Base-by-base conservation (phyloP, 2,888 invertebrate genomes). In the Cataglyphis cursor region DNA sequence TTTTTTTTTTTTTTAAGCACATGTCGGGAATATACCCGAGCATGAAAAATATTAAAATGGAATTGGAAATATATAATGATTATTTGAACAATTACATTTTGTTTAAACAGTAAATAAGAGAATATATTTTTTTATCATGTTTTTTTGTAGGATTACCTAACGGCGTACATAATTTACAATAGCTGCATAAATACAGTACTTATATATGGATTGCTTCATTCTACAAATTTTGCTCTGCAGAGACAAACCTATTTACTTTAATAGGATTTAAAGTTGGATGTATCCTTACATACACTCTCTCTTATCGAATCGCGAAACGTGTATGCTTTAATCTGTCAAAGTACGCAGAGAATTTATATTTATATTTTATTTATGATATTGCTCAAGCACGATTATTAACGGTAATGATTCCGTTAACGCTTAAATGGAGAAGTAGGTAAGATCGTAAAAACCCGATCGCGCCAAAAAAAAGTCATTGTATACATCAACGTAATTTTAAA, bases 381-480 rank as follows among this genome's bases (percentile, higher is more conserved):
- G 15, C 18, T 31, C 21, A 21, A 21, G 41, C 9, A 28, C n/a
- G 38, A 59, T 59, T 78, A 59, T 78, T 72, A 78, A 78, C 73
- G 73, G 44, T 57, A 12, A 72, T 44, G 73, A 72, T 72, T 78
- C 24, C 59, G 24, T 78, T 78, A 70, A 78, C 44, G 78, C 72
- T 78, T 70, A 78, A 70, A 31, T 78, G 57, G 57, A 70, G 41
- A 78, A 28, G 28, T 31, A 18, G 41, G 15, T 12, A 44, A 48
- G 44, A 65, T 10, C 18, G 31, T 41, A 57, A 57, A 70, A 59
- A 44, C 31, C 1, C 9, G 31, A 44, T 18, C 57, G 59, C 31
- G 59, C 57, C 78, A 41, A 78, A 78, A 76, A 73, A 54, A 57
- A 21, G 24, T 6, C 41, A 18, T 57, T 78, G 54, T 24, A 8